Evolutionary conservation across 2,797 vertebrate species (phyloP).

Genomic region (Sardinella longiceps): DNA sequence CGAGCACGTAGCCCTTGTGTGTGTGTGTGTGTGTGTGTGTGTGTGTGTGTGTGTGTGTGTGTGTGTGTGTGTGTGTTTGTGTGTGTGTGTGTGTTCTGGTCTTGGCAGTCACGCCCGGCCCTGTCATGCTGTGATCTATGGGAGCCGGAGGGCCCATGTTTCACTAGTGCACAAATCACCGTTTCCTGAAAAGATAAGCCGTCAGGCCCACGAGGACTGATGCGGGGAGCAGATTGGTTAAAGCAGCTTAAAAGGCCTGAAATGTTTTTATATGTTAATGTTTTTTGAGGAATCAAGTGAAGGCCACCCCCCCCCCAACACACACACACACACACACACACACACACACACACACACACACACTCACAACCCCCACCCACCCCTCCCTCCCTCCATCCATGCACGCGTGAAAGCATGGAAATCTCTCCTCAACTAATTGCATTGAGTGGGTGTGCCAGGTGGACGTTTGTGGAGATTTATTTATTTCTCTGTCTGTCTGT

Average conservation of each 20-base stretch:
- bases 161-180: slow-evolving; percentile 13
- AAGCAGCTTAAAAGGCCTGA: slow-evolving; percentile 39
- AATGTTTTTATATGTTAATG: background rate
- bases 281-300: background rate
- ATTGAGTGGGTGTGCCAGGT: background rate
- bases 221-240: slow-evolving; percentile 26
- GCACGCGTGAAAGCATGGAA: background rate
- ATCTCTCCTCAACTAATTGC: background rate
- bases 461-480: background rate
- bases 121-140: background rate
- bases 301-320: background rate
- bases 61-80: slow-evolving; percentile 17
- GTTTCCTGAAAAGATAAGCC: slow-evolving; percentile 38
- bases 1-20: background rate
- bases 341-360: background rate
- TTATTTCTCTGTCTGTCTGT: background rate
- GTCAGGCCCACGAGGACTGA: slow-evolving; percentile 14
- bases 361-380: background rate
- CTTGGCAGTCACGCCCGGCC: background rate
- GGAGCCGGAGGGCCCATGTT: background rate
- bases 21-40: background rate
- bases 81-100: slow-evolving; percentile 6
- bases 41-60: background rate
- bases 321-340: background rate
- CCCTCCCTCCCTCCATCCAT: background rate